Evolutionary conservation across 2,797 vertebrate genomes (phyloP).

Genomic region (Mormyrus hasselquistii): DNA sequence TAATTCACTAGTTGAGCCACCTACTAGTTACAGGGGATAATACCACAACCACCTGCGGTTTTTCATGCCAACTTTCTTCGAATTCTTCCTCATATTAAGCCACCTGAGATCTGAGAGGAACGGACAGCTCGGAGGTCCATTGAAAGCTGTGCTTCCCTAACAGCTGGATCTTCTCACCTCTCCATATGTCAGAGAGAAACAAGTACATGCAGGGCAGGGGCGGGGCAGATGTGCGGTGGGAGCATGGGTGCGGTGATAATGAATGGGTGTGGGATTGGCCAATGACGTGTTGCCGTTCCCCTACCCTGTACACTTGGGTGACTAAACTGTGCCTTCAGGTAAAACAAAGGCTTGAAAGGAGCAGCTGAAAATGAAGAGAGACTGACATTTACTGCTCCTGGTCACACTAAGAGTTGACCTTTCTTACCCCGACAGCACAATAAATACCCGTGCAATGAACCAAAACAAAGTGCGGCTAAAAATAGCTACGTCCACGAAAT

Average conservation of each 20-base stretch:
- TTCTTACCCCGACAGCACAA: background rate
- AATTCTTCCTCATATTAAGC: background rate
- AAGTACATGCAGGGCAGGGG: background rate
- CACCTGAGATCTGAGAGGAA: background rate
- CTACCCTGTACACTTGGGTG: background rate
- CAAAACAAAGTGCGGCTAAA: background rate
- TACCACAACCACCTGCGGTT: background rate
- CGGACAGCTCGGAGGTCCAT: background rate
- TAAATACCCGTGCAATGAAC: background rate
- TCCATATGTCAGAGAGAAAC: background rate
- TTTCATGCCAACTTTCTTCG: background rate
- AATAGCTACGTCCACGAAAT: background rate
- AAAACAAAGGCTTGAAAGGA: conserved; percentile 18
- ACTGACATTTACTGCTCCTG: background rate
- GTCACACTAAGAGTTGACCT: background rate
- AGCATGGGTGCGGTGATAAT: background rate
- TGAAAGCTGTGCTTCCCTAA: background rate
- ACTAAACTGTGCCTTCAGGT: background rate
- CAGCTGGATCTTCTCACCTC: background rate
- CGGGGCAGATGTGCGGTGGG: background rate
- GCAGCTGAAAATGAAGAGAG: conserved; percentile 12
- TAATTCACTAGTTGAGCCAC: background rate
- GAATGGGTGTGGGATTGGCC: background rate
- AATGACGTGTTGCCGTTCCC: background rate
- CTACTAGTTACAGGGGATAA: background rate